A percentile compares a stretch with the other conserved stretches of the same genome.
These are phyloP conservation scores for Nebria ingens DNA, from an alignment of 1,140 invertebrate species.

Conservation along the genomic window DNA sequence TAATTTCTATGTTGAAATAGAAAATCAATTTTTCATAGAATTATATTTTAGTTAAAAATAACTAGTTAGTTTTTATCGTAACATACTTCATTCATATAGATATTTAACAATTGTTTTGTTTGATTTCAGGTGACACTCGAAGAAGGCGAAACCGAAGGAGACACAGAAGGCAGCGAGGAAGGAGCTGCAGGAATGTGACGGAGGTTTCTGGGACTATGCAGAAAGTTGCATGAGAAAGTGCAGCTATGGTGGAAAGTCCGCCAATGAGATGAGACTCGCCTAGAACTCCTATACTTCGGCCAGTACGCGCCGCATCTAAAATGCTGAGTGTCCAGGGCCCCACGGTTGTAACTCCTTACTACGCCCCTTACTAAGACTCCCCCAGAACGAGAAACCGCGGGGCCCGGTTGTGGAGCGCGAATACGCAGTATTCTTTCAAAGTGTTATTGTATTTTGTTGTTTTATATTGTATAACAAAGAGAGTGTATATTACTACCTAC, in stretches of 20 bases:
- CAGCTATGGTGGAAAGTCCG: constrained; percentile 67
- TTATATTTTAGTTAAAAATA: constrained; percentile 19
- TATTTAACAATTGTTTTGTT: neutral
- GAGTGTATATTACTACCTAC: constrained; percentile 9
- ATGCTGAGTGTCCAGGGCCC: too few species aligned
- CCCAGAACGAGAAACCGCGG: neutral
- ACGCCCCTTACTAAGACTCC: neutral
- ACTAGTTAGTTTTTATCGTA: constrained; percentile 21
- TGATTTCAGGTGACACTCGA: constrained; percentile 68
- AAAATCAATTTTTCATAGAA: neutral
- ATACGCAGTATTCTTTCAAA: neutral
- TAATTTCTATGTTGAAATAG: neutral
- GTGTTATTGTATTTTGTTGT: constrained; percentile 9
- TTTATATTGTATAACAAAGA: constrained; percentile 10
- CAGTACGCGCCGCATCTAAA: too few species aligned
- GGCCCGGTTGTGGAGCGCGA: neutral
- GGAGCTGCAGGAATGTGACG: constrained; percentile 71
- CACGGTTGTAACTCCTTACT: too few species aligned
- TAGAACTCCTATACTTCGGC: neutral
- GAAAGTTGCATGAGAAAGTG: constrained; percentile 74
- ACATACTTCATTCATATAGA: constrained; percentile 18
- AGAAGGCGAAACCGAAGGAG: constrained; percentile 60
- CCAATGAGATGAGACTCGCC: constrained; percentile 33
- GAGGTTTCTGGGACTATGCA: constrained; percentile 74
- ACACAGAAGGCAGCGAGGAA: constrained; percentile 47